Evolutionary conservation across 2,113 vertebrate species (phyloP).

Genomic region (Seriola quinqueradiata): DNA sequence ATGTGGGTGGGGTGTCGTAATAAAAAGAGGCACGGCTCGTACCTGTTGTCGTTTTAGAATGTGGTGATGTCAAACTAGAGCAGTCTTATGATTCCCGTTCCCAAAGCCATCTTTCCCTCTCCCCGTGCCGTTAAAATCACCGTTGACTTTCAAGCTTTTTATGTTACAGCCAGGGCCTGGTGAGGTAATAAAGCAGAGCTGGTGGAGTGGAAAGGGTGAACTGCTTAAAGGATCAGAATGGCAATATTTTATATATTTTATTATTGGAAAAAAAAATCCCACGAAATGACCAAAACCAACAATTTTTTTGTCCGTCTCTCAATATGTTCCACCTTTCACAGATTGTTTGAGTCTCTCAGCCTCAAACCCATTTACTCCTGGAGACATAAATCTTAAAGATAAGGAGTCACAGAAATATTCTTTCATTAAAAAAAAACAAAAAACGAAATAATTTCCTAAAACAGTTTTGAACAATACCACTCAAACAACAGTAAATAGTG

Average conservation of each 20-base stretch:
- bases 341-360: neutral
- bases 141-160: slow-evolving; percentile 16
- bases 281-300: slow-evolving; percentile 20
- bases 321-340: neutral
- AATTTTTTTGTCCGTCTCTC: neutral
- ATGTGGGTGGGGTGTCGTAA: slow-evolving; percentile 56
- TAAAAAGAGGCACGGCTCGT: slow-evolving; percentile 75
- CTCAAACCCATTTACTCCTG: neutral
- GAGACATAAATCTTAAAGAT: neutral
- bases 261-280: slow-evolving; percentile 1
- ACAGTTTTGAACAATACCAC: neutral
- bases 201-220: slow-evolving; percentile 10
- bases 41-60: slow-evolving; percentile 81
- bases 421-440: neutral
- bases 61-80: slow-evolving; percentile 81
- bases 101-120: slow-evolving; percentile 70
- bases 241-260: slow-evolving; percentile 26
- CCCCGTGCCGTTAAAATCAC: slow-evolving; percentile 18
- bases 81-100: slow-evolving; percentile 76
- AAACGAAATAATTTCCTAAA: neutral
- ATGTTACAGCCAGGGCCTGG: neutral
- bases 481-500: neutral
- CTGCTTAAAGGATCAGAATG: slow-evolving; percentile 27
- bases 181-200: slow-evolving; percentile 15
- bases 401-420: neutral